Evolutionary conservation across 2,113 vertebrate species (phyloP), one percentile per base, ranked within the genome.

Genomic region (Leptobrachium leishanense): DNA sequence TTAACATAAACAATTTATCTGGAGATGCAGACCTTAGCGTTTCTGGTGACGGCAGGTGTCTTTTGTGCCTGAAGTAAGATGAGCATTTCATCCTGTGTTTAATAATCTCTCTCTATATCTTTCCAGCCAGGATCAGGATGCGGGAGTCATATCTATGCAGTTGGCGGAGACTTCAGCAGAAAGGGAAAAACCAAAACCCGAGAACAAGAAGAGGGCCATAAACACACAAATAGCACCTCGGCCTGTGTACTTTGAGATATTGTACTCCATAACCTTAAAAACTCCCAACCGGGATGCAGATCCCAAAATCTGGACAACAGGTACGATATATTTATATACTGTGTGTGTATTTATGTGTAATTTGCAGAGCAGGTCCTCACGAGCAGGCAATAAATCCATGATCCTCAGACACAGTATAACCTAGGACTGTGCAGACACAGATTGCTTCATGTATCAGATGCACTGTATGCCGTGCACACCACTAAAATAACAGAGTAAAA

Each of bases 281-380:
- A 65, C 64, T 72, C 67, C 62, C 9, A 41, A 39, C 55, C 68
- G 13, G 64, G 76, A 78, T 39, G 64, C 39, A 46, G 20, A 31
- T 31, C 43, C 54, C 68, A 72, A 53, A 54, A 64, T 65, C 62
- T 73, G 70, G 76, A 31, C 68, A 72, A 63, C 15, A 64, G 31
- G 50, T 72, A 43, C 69, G 11, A 15, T 59, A 50, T 55, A 79
- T 79, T 79, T 79, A 79, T 79, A 79, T 55, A 8, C 77, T 73
- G 77, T 68, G 46, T 63, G 66, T 20, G 64, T 73, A 79, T 79
- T 57, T 73, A 73, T 79, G 68, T 73, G 72, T 57, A 43, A 79
- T 79, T 79, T 73, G 54, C 59, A 9, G 46, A 65, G n/a, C 55
- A 31, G 41, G 39, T 64, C 62, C 55, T 73, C 70, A 54, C 69